phyloP scores from a whole-genome alignment of 2,888 invertebrate species.

The Athrips mouffetella region DNA sequence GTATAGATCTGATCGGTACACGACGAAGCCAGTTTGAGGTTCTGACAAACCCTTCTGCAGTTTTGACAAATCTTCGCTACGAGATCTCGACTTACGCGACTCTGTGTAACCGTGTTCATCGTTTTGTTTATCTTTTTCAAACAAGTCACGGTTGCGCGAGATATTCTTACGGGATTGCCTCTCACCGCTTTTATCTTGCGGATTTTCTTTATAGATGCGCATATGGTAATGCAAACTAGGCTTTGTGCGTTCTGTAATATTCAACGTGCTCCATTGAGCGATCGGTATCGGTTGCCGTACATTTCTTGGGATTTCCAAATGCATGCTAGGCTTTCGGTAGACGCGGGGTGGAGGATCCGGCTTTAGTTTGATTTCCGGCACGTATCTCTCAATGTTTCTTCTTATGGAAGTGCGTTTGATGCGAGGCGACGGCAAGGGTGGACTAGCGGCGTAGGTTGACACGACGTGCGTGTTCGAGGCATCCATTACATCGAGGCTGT shows the following conservation, averaged over 20 bases:
- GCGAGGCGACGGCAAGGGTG: constrained; percentile 65
- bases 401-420: constrained; percentile 73
- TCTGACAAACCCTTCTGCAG: constrained; percentile 61
- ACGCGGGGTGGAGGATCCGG: constrained; percentile 69
- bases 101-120: constrained; percentile 34
- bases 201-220: constrained; percentile 67
- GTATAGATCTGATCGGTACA: constrained; percentile 90
- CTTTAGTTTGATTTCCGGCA: constrained; percentile 64
- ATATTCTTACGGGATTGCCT: constrained; percentile 54
- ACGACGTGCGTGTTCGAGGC: constrained; percentile 73
- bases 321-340: constrained; percentile 68
- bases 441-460: constrained; percentile 65
- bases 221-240: constrained; percentile 74
- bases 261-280: constrained; percentile 71
- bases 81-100: constrained; percentile 60
- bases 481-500: constrained; percentile 75
- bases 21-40: constrained; percentile 67
- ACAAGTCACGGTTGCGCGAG: constrained; percentile 56
- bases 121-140: constrained; percentile 43
- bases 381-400: constrained; percentile 60
- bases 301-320: constrained; percentile 68
- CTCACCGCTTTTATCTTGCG: constrained; percentile 36
- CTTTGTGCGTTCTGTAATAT: constrained; percentile 68
- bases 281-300: constrained; percentile 56
- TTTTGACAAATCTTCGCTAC: constrained; percentile 71